A percentile compares a stretch with the other conserved stretches of the same genome.
Conservation (phyloP, 2,797 vertebrate species). For the Gymnothorax javanicus region DNA sequence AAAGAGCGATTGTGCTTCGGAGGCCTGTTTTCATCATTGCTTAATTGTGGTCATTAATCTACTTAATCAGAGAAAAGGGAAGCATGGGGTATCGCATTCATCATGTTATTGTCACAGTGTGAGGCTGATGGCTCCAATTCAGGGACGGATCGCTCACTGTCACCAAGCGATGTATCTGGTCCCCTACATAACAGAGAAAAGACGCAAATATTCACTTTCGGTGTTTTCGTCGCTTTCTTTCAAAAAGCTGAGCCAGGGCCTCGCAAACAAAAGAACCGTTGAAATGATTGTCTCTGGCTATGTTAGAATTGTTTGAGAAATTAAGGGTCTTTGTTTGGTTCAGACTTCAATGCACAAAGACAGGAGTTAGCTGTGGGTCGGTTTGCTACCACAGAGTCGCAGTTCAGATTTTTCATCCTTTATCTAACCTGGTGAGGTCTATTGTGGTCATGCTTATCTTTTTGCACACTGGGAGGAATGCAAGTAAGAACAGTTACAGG, state of each 20-base stretch:
- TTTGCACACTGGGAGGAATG: no score
- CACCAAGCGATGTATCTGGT: neutral
- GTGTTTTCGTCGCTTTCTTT: neutral
- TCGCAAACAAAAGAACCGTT: neutral
- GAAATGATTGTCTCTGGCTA: neutral
- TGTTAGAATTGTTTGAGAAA: neutral
- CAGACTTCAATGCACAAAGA: neutral
- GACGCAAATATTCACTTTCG: slow-evolving; percentile 6
- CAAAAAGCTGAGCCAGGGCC: neutral
- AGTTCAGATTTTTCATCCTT: no score
- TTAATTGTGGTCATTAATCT: slow-evolving; percentile 41
- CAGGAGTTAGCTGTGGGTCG: neutral
- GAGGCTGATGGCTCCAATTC: slow-evolving; percentile 18
- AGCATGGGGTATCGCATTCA: slow-evolving; percentile 29
- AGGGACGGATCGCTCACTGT: slow-evolving; percentile 30
- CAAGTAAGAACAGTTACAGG: no score
- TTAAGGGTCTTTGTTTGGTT: neutral
- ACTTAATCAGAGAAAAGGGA: slow-evolving; percentile 31
- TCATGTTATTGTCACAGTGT: slow-evolving; percentile 26
- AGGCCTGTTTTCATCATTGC: slow-evolving; percentile 26
- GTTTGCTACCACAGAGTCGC: neutral
- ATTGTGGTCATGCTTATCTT: no score
- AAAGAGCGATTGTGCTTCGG: neutral
- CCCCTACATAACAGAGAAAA: neutral
- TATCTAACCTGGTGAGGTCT: no score